Conservation (phyloP, 2,888 invertebrate genomes). For the Entomobrya proxima region DNA sequence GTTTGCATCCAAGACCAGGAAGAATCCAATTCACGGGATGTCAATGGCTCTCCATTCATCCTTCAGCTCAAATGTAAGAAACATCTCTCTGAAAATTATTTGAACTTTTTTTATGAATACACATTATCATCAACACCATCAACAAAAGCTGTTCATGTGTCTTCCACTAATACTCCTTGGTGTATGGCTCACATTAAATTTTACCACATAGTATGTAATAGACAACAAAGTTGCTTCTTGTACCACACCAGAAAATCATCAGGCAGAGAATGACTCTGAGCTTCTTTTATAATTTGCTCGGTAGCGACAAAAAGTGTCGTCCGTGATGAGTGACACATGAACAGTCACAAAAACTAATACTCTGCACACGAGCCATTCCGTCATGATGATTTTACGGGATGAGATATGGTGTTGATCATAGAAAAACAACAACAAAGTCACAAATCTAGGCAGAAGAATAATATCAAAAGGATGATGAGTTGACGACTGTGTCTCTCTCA, state of each 20-base stretch:
- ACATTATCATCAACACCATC: conserved; percentile 49
- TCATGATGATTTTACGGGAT: conserved; percentile 8
- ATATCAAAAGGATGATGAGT: conserved; percentile 33
- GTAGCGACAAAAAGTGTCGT: conserved; percentile 48
- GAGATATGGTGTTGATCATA: conserved; percentile 41
- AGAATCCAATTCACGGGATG: conserved; percentile 71
- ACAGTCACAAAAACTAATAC: conserved; percentile 39
- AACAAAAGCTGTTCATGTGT: conserved; percentile 46
- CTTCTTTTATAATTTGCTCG: conserved; percentile 47
- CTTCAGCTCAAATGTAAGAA: conserved; percentile 70
- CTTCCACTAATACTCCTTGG: conserved; percentile 43
- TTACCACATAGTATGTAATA: background rate
- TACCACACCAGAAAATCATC: conserved; percentile 27
- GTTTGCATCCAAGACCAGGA: conserved; percentile 71
- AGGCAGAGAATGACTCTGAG: conserved; percentile 20
- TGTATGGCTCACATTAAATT: background rate
- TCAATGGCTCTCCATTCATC: conserved; percentile 72
- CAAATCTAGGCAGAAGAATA: conserved; percentile 49
- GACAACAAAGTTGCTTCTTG: background rate
- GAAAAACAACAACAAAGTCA: conserved; percentile 39
- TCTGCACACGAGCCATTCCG: conserved; percentile 33
- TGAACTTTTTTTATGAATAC: conserved; percentile 45
- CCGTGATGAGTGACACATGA: conserved; percentile 61
- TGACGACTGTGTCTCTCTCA: conserved; percentile 17
- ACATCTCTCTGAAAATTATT: conserved; percentile 23